These are phyloP conservation scores for Platyura marginata DNA, from an alignment of 1,140 invertebrate species.

Conservation along the genomic window DNA sequence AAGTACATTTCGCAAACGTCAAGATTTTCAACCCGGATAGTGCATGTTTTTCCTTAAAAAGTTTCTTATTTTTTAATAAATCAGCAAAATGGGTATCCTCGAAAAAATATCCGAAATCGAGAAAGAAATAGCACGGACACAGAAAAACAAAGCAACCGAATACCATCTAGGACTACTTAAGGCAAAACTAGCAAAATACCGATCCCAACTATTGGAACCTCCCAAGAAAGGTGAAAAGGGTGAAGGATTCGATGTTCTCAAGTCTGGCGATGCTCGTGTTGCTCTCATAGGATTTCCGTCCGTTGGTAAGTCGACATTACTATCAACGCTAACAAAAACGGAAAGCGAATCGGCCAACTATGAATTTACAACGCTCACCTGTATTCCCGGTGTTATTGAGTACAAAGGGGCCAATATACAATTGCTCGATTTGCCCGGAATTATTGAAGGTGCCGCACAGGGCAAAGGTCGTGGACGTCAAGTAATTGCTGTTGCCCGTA, in stretches of 20 bases:
- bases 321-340: slow-evolving; percentile 85
- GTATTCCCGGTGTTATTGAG: slow-evolving; percentile 97
- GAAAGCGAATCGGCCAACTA: slow-evolving; percentile 93
- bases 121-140: slow-evolving; percentile 92
- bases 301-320: slow-evolving; percentile 87
- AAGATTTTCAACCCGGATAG: too few species aligned
- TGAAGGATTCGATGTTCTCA: slow-evolving; percentile 99
- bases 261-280: slow-evolving; percentile 96
- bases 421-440: slow-evolving; percentile 73
- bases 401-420: slow-evolving; percentile 98
- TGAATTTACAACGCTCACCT: slow-evolving; percentile 98
- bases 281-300: slow-evolving; percentile 96
- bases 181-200: slow-evolving; percentile 96
- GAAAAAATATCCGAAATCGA: slow-evolving; percentile 98
- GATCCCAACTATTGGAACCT: slow-evolving; percentile 88
- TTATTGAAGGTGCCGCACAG: slow-evolving; percentile 20
- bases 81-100: slow-evolving; percentile 74
- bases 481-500: slow-evolving; percentile 92
- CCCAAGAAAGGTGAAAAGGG: slow-evolving; percentile 92
- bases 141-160: slow-evolving; percentile 99
- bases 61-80: too few species aligned
- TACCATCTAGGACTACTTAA: slow-evolving; percentile 97
- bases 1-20: too few species aligned
- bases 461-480: slow-evolving; percentile 74
- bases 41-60: too few species aligned